Evolutionary conservation across 2,888 invertebrate genomes (phyloP).

Genomic region (Euphydryas editha): DNA sequence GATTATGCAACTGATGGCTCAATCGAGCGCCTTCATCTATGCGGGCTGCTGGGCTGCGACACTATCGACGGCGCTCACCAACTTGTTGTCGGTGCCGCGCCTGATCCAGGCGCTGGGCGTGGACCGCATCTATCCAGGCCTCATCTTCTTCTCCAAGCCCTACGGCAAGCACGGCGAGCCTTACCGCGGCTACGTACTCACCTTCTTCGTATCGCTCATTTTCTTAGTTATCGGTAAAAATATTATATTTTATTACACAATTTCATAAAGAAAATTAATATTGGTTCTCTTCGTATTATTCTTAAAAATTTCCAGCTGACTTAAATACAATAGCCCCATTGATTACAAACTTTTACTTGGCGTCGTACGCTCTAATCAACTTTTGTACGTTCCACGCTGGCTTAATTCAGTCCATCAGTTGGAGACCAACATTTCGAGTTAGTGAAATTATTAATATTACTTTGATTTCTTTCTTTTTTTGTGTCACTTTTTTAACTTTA

Average conservation of each 20-base stretch:
- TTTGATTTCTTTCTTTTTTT: too few species aligned
- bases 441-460: slow-evolving; percentile 42
- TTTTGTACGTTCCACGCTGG: slow-evolving; percentile 97
- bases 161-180: slow-evolving; percentile 94
- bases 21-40: slow-evolving; percentile 95
- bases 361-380: slow-evolving; percentile 96
- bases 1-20: slow-evolving; percentile 94
- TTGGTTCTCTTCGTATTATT: too few species aligned
- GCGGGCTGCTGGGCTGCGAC: slow-evolving; percentile 99
- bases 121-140: slow-evolving; percentile 96
- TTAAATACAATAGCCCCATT: slow-evolving; percentile 94
- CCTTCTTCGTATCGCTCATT: slow-evolving; percentile 92
- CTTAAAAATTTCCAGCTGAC: slow-evolving; percentile 84
- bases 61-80: slow-evolving; percentile 96
- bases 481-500: too few species aligned
- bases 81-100: slow-evolving; percentile 96
- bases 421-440: slow-evolving; percentile 94
- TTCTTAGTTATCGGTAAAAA: slow-evolving; percentile 93
- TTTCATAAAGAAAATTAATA: too few species aligned
- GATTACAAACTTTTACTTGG: slow-evolving; percentile 96
- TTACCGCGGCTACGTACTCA: slow-evolving; percentile 95
- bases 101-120: slow-evolving; percentile 95
- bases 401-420: slow-evolving; percentile 91
- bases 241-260: too few species aligned
- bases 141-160: slow-evolving; percentile 96